Base-by-base conservation (phyloP, 2,797 vertebrate genomes). In the Halcyon badia region DNA sequence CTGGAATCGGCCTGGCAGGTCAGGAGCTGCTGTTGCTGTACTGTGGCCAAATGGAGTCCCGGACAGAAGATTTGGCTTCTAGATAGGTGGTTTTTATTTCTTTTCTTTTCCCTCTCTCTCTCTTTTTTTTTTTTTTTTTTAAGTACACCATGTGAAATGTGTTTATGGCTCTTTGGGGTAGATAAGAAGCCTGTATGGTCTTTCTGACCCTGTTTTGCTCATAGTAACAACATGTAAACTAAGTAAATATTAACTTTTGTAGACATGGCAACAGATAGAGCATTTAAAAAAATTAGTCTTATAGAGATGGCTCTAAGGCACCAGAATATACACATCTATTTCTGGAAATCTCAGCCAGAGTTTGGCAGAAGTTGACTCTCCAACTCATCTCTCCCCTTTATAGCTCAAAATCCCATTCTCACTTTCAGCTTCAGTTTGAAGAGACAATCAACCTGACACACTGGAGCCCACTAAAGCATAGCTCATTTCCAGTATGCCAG, bases 1-100 rank as follows among this genome's bases (percentile, higher is more conserved):
- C 75, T 91, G 80, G 80, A 84, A 87, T 79, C 0, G 0, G 80
- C 58, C 91, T 94, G 95, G 80, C 87, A 79, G 89, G 85, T 93
- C 58, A 80, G 60, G 69, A 92, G 89, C 85, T 89, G 89, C 85
- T 79, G 35, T 51, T 94, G 35, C 84, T 1, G 4, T 61, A 56
- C 70, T 66, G 58, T 1, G 3, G 95, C 85, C 85, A 95, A 70
- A 52, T 52, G 69, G 70, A 91, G 83, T 83, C 83, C 93, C 10
- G 5, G 17, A 33, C 58, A 77, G 80, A 93, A 86, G 46, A n/a
- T 39, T 62, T 94, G 82, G 72, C 76, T 94, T 90, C 72, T 44
- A 69, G 31, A 76, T 46, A 39, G 54, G n/a, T 84, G 41, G 0
- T 26, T 60, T 71, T 70, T 30, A 12, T 18, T 61, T 37, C 12